Conservation (phyloP, 2,888 invertebrate genomes). For the Stenodera caucasica region DNA sequence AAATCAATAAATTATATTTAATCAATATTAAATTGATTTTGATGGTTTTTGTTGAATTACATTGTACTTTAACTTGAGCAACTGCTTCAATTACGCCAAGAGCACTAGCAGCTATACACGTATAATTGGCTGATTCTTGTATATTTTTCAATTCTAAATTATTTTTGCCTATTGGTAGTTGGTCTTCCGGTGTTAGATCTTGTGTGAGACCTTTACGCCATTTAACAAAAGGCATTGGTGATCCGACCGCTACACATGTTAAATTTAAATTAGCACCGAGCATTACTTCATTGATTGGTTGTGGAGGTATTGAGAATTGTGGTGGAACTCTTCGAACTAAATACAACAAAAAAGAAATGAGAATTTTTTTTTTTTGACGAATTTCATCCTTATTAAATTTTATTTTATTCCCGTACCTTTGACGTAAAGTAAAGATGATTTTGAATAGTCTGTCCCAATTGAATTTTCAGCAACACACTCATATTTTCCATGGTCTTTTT, state of each 20-base stretch:
- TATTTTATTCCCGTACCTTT: constrained; percentile 67
- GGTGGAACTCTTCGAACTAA: constrained; percentile 96
- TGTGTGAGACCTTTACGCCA: constrained; percentile 82
- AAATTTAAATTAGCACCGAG: constrained; percentile 88
- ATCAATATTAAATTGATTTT: background rate
- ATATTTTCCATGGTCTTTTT: constrained; percentile 92
- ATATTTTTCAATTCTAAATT: constrained; percentile 85
- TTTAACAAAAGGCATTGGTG: constrained; percentile 97
- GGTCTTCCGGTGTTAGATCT: constrained; percentile 87
- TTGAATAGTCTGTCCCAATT: constrained; percentile 91
- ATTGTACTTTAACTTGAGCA: constrained; percentile 93
- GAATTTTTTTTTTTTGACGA: constrained; percentile 37
- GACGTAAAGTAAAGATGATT: constrained; percentile 86
- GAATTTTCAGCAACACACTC: constrained; percentile 95
- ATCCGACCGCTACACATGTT: constrained; percentile 96
- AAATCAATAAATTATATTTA: background rate
- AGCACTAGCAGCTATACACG: constrained; percentile 93
- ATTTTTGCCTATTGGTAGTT: constrained; percentile 82
- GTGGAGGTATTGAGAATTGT: constrained; percentile 91
- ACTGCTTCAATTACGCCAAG: constrained; percentile 88
- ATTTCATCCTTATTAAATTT: background rate
- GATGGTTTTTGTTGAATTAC: constrained; percentile 64
- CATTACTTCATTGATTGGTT: constrained; percentile 84
- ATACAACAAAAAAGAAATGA: too few relatives aligned
- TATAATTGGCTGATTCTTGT: constrained; percentile 92